phyloP scores from a whole-genome alignment of 2,888 invertebrate species.

The Thymelicus sylvestris region DNA sequence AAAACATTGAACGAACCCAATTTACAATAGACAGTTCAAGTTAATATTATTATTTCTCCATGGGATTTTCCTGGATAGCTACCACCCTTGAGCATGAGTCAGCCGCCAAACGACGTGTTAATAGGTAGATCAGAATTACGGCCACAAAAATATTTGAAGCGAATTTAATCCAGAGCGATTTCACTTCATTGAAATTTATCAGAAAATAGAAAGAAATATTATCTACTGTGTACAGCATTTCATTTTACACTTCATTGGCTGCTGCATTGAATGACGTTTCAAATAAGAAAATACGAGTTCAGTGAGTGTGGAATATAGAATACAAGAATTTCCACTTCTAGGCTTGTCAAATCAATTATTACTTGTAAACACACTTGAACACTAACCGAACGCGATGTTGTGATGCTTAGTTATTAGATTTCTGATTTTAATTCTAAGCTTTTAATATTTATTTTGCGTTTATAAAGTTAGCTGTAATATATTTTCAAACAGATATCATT shows the following conservation, averaged over 20 bases:
- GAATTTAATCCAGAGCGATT: neutral
- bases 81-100: no score
- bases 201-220: neutral
- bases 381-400: neutral
- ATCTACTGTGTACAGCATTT: neutral
- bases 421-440: no score
- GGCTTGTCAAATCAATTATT: neutral
- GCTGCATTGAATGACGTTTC: conserved; percentile 1
- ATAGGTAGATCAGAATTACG: no score
- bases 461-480: no score
- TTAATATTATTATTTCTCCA: no score
- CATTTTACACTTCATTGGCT: neutral
- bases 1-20: no score
- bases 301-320: neutral
- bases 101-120: no score
- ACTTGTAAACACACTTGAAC: neutral
- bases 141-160: neutral
- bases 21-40: no score
- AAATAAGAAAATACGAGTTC: neutral
- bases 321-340: neutral
- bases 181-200: neutral
- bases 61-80: no score
- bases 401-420: no score
- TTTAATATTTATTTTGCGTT: no score
- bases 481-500: no score